Percentiles rank a stretch among this genome's conserved stretches.
Evolutionary conservation across 2,888 invertebrate species (phyloP).

Genomic region (Drosophila acutilabella): DNA sequence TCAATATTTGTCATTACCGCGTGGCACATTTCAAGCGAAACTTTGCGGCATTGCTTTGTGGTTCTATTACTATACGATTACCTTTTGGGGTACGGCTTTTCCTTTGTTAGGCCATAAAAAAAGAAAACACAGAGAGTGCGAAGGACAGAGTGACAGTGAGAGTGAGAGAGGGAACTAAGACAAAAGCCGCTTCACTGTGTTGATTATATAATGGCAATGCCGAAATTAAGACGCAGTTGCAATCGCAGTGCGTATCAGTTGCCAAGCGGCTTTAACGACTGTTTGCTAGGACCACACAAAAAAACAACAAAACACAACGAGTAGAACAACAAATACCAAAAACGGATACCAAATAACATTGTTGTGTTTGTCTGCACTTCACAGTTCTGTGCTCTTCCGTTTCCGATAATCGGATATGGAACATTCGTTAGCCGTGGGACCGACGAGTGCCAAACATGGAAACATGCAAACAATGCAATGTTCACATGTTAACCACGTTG

Average conservation of each 20-base stretch:
- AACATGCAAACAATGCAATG: slow-evolving; percentile 9
- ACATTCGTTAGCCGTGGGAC: slow-evolving; percentile 45
- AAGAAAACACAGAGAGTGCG: slow-evolving; percentile 6
- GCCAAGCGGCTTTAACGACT: slow-evolving; percentile 39
- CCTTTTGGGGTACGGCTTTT: slow-evolving; percentile 44
- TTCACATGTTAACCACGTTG: slow-evolving; percentile 6
- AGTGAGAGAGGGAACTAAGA: slow-evolving; percentile 12
- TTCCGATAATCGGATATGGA: slow-evolving; percentile 67
- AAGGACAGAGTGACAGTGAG: background rate
- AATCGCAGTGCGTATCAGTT: slow-evolving; percentile 50
- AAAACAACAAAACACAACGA: slow-evolving; percentile 5
- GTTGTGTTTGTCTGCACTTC: slow-evolving; percentile 40
- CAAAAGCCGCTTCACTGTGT: slow-evolving; percentile 39
- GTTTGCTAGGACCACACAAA: slow-evolving; percentile 34
- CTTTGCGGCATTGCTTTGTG: slow-evolving; percentile 62
- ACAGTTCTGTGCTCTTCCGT: slow-evolving; percentile 62
- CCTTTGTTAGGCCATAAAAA: slow-evolving; percentile 58
- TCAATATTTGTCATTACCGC: slow-evolving; percentile 78
- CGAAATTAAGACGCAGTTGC: slow-evolving; percentile 68
- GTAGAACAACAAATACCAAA: slow-evolving; percentile 2
- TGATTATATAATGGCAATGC: slow-evolving; percentile 66
- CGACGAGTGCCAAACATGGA: slow-evolving; percentile 41
- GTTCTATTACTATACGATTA: slow-evolving; percentile 25
- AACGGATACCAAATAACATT: slow-evolving; percentile 11
- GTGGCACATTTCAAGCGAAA: slow-evolving; percentile 74